A percentile compares a stretch with the other conserved stretches of the same genome.
phyloP scores from a whole-genome alignment of 2,797 vertebrate genomes.

The Gallinago solitaria region DNA sequence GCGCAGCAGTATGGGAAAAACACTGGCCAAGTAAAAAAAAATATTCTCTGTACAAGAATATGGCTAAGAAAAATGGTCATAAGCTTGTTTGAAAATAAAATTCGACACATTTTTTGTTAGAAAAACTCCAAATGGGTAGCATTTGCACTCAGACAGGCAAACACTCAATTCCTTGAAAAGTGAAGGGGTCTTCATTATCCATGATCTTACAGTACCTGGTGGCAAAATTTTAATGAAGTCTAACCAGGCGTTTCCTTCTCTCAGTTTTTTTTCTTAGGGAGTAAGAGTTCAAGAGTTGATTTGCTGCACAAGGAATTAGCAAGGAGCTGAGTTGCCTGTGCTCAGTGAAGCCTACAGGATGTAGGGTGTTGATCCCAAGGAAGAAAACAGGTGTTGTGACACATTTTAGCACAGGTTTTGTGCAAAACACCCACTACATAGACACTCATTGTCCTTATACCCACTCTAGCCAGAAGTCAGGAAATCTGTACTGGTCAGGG shows the following conservation, averaged over 20 bases:
- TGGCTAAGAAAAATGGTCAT: not conserved
- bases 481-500: not conserved
- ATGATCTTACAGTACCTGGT: not conserved
- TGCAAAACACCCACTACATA: not conserved
- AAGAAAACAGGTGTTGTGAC: slow-evolving; percentile 29
- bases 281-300: not conserved
- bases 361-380: slow-evolving; percentile 13
- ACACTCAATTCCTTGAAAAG: not conserved
- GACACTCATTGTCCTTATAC: not conserved
- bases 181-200: not conserved
- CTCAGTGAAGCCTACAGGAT: not conserved
- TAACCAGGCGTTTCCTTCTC: not conserved
- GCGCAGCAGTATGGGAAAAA: not conserved
- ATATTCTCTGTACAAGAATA: not conserved
- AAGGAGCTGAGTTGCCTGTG: not conserved
- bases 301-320: not conserved
- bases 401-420: not conserved
- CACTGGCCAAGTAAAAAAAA: not conserved
- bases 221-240: not conserved
- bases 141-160: not conserved
- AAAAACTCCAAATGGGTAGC: not conserved
- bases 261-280: not conserved
- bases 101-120: not conserved
- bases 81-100: not conserved
- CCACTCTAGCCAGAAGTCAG: not conserved